phyloP scores from a whole-genome alignment of 1,140 invertebrate genomes.

The Dreissena rostriformis region DNA sequence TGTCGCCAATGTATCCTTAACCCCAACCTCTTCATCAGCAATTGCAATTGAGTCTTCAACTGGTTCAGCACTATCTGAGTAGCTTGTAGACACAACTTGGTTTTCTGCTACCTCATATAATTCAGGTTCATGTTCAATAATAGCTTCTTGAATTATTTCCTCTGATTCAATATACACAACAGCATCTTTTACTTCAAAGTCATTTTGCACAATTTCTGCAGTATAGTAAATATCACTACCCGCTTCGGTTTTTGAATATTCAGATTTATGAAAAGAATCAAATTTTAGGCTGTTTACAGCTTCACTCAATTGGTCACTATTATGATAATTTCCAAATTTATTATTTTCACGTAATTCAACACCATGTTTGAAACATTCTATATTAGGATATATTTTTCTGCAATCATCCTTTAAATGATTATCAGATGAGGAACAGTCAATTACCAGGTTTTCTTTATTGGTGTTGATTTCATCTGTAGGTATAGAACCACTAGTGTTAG shows the following conservation, averaged over 20 bases:
- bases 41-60: no score
- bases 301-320: background rate
- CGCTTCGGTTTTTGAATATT: background rate
- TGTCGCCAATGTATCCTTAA: no score
- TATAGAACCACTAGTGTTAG: no score
- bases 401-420: no score
- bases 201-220: slow-evolving; percentile 29
- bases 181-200: slow-evolving; percentile 43
- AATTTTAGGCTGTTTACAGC: slow-evolving; percentile 15
- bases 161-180: slow-evolving; percentile 42
- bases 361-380: background rate
- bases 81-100: no score
- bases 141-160: slow-evolving; percentile 11
- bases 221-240: slow-evolving; percentile 28
- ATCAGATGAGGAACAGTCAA: no score
- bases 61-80: no score
- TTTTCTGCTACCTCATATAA: background rate
- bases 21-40: no score
- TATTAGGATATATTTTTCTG: no score
- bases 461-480: no score
- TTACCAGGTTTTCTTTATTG: no score
- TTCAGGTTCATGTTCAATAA: slow-evolving; percentile 5
- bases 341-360: background rate
- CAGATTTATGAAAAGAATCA: slow-evolving; percentile 2
- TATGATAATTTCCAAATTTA: background rate